Base-by-base conservation (phyloP, 2,888 invertebrate genomes). In the Drosophila tripunctata region DNA sequence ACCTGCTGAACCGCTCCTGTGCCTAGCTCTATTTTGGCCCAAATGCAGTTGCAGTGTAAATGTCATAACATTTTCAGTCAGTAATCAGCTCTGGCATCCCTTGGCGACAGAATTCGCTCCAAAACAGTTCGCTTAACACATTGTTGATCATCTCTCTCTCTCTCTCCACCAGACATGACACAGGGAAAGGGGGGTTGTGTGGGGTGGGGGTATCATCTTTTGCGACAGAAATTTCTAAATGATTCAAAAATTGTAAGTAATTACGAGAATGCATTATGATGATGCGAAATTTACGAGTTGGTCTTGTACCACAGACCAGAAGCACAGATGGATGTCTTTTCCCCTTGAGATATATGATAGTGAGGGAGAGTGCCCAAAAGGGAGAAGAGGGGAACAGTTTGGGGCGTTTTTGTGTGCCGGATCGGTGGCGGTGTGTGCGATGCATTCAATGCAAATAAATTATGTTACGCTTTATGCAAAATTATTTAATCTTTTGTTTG, bases 171-270 rank as follows among this genome's bases (percentile, higher is more conserved):
- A 47, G 31, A 33, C 27, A 27, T 17, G 19, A 30, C 19, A 22
- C n/a, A 3, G 5, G 12, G 12, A 2, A 8, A 12, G n/a, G n/a
- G 10, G 27, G 8, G 14, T 8, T 1, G 24, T 3, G 14, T 3
- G 1, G 44, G 8, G 15, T 8, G 35, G 17, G 12, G 24, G 27
- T 67, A 67, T 73, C 68, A 81, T 70, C 74, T 80, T 80, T 72
- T 69, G 75, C 38, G 40, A 44, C 68, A 27, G 41, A 50, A 58
- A 86, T 81, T 88, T 88, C 87, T 84, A 89, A 90, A 89, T 90
- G 90, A 87, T 83, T 90, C 85, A 88, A 89, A 90, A 81, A 90
- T 89, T 82, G 88, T 83, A 89, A 89, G 88, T 89, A 90, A 90
- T 90, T 89, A 80, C 88, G 71, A 78, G 77, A 85, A 80, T 76